Conservation (phyloP, 2,113 vertebrate genomes). For the Zootoca vivipara region DNA sequence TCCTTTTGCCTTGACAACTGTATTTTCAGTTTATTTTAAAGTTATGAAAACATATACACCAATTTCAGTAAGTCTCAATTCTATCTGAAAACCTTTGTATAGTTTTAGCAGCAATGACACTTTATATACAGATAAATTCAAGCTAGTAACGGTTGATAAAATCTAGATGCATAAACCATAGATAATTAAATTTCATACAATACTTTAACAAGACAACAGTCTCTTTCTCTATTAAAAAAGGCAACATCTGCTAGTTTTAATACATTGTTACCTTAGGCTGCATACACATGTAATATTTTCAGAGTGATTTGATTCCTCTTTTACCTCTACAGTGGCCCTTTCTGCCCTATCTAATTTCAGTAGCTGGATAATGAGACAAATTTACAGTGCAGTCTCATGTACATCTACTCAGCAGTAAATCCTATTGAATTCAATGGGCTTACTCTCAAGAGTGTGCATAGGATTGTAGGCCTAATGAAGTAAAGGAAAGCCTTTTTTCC, state of each 20-base stretch:
- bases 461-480: not conserved
- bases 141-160: slow-evolving; percentile 6
- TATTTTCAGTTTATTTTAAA: not conserved
- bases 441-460: no score
- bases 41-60: not conserved
- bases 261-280: not conserved
- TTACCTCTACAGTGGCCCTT: not conserved
- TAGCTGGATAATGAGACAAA: not conserved
- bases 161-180: slow-evolving; percentile 14
- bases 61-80: not conserved
- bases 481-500: not conserved
- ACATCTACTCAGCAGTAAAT: no score
- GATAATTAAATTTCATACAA: slow-evolving; percentile 31
- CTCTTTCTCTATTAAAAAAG: not conserved
- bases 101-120: not conserved
- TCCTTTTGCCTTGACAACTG: not conserved
- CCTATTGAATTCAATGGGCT: no score
- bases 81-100: not conserved
- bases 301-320: not conserved
- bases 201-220: slow-evolving; percentile 10
- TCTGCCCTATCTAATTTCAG: not conserved
- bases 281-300: not conserved
- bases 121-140: slow-evolving; percentile 14
- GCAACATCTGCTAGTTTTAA: slow-evolving; percentile 4
- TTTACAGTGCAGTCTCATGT: no score